Evolutionary conservation across 1,140 invertebrate species (phyloP), one percentile per base, ranked within the genome.

Genomic region (Papilio dardanus): DNA sequence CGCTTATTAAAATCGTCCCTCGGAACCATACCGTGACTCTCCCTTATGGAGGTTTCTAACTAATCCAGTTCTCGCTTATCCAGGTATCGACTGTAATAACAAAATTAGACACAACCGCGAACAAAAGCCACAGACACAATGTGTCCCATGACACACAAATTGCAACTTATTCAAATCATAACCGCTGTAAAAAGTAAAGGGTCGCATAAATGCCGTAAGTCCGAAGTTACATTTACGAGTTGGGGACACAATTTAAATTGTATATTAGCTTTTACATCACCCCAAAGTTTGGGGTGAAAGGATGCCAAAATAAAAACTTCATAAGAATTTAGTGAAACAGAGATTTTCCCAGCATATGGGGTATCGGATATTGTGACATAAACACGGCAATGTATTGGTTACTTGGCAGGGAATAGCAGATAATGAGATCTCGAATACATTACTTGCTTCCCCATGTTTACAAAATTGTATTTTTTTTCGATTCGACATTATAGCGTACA

Each of bases 181-280:
- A 66, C 80, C 76, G 76, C 62, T 80, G 75, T 83, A 83, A 83
- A 83, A 85, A 81, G 76, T 76, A 82, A 83, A 78, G 78, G 79
- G 78, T 77, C 75, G 19, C 40, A 79, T 77, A 62, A 73, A 81
- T 71, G 79, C 80, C 71, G 37, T 79, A 81, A 84, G 80, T 77
- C 80, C 77, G 71, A 50, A 33, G 69, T 74, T 62, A 69, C 81
- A 71, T 85, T 88, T 83, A 82, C 82, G 79, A 84, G 75, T 79
- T 82, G 14, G 80, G 81, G 82, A 82, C 83, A 84, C 84, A 86
- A 86, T 88, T 89, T 88, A 89, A 89, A 88, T 89, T 89, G 83
- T 86, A 87, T 86, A 89, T 84, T 81, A 83, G 81, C 50, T 67
- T 80, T 79, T 78, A 71, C 74, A 73, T 65, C 46, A 50, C 42